These are phyloP conservation scores for Melieria omissa DNA, from an alignment of 2,888 invertebrate genomes.

Conservation along the genomic window DNA sequence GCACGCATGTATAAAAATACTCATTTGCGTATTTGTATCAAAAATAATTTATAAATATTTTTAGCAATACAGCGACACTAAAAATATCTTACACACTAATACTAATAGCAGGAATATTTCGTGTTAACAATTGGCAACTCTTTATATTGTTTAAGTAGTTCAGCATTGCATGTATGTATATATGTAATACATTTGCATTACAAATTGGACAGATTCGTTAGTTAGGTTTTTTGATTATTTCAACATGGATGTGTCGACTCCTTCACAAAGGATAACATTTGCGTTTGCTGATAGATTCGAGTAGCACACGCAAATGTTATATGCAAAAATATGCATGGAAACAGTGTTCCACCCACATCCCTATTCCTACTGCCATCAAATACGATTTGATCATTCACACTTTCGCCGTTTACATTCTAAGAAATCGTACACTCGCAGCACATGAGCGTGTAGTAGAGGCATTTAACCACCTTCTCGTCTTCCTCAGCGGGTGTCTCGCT, in stretches of 20 bases:
- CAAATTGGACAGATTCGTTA: constrained; percentile 30
- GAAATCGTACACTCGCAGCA: constrained; percentile 67
- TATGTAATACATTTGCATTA: constrained; percentile 9
- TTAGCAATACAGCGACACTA: not conserved
- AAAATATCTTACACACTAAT: constrained; percentile 11
- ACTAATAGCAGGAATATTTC: constrained; percentile 32
- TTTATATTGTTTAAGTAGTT: constrained; percentile 23
- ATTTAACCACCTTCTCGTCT: constrained; percentile 64
- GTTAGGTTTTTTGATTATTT: constrained; percentile 14
- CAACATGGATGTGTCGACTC: not conserved
- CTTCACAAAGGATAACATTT: not conserved
- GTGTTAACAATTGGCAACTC: constrained; percentile 34
- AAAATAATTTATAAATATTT: no score
- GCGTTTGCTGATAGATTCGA: no score
- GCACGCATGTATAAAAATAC: no score
- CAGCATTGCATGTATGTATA: not conserved
- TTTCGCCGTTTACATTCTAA: constrained; percentile 43
- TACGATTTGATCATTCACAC: not conserved
- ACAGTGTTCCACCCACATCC: no score
- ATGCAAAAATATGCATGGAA: no score
- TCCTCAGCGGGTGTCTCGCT: constrained; percentile 34
- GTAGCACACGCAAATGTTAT: no score
- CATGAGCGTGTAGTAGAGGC: constrained; percentile 65
- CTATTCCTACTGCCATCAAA: no score
- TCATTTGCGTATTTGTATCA: no score